Percentiles rank a stretch among this genome's conserved stretches.
These are phyloP conservation scores for Papilio machaon DNA, from an alignment of 1,140 invertebrate species.

Conservation along the genomic window DNA sequence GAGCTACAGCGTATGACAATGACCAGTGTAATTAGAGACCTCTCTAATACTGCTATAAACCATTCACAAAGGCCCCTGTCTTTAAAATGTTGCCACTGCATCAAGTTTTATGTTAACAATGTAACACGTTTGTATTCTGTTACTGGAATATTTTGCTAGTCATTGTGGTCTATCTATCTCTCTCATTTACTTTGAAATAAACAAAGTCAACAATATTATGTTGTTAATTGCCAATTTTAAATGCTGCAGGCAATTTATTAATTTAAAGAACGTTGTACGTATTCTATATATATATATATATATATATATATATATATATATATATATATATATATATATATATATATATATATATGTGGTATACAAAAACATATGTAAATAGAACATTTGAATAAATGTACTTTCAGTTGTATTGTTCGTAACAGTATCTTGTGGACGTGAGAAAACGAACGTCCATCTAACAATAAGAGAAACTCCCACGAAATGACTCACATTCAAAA, in stretches of 20 bases:
- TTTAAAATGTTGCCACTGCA: slow-evolving; percentile 1
- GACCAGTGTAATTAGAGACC: not conserved
- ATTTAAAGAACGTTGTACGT: too few species aligned
- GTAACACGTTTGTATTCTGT: not conserved
- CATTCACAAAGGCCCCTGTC: not conserved
- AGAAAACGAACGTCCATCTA: not conserved
- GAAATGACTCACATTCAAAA: not conserved
- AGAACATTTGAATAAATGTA: not conserved
- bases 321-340: too few species aligned
- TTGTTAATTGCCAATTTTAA: too few species aligned
- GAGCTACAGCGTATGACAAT: not conserved
- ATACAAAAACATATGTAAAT: not conserved
- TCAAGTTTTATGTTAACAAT: not conserved
- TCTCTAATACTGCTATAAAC: slow-evolving; percentile 13
- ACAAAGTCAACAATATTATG: too few species aligned
- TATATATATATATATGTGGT: too few species aligned
- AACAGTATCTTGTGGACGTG: not conserved
- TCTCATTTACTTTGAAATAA: too few species aligned
- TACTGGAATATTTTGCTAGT: not conserved
- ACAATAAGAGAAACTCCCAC: not conserved
- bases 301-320: too few species aligned
- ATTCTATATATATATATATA: too few species aligned
- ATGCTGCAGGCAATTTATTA: too few species aligned
- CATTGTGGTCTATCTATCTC: too few species aligned
- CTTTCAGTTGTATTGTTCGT: not conserved